phyloP scores from a whole-genome alignment of 2,113 vertebrate genomes.

The Amia ocellicauda region DNA sequence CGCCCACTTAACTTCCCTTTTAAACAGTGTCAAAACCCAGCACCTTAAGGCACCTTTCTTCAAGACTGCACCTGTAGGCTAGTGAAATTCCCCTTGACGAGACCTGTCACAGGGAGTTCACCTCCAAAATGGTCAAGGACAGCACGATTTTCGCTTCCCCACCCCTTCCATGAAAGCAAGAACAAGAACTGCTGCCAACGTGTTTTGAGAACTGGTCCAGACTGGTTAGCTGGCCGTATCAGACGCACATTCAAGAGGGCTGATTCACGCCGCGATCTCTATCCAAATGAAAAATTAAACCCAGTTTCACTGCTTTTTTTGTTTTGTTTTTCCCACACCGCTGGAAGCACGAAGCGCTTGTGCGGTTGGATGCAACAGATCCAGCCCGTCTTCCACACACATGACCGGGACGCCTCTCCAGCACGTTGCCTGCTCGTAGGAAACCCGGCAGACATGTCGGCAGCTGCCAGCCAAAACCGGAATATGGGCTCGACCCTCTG shows the following conservation, averaged over 20 bases:
- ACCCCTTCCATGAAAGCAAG: neutral
- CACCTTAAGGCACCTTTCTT: no score
- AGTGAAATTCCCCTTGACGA: no score
- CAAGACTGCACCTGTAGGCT: no score
- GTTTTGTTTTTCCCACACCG: no score
- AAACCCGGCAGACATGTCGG: conserved; percentile 2
- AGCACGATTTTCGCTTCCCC: no score
- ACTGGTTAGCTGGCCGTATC: conserved; percentile 36
- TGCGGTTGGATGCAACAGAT: conserved; percentile 1
- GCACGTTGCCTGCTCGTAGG: neutral
- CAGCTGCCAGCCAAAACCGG: neutral
- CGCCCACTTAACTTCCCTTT: conserved; percentile 34
- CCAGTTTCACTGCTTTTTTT: no score
- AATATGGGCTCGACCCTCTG: neutral
- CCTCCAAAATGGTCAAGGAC: no score
- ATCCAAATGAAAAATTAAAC: neutral
- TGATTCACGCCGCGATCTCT: conserved; percentile 9
- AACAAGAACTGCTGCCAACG: conserved; percentile 19
- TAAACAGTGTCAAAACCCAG: no score
- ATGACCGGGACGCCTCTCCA: conserved; percentile 10
- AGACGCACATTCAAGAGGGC: conserved; percentile 18
- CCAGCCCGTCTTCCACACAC: neutral
- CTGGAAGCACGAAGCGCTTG: neutral
- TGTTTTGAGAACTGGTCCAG: conserved; percentile 40
- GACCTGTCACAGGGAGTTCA: no score